Evolutionary conservation across 1,140 invertebrate genomes (phyloP).

Genomic region (Diachasmimorpha longicaudata): DNA sequence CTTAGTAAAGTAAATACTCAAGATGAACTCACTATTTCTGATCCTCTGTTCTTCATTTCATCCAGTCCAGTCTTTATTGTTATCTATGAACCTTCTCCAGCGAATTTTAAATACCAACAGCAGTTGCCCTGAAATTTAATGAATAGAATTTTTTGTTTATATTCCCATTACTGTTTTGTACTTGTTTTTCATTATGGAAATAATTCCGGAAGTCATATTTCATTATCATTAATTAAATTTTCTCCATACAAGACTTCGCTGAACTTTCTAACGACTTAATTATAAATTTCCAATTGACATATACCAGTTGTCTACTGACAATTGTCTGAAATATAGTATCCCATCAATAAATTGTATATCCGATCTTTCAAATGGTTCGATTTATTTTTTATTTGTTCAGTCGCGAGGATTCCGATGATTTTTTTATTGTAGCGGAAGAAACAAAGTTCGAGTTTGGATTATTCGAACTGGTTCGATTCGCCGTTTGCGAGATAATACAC

Average conservation of each 20-base stretch:
- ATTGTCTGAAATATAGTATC: too few species aligned
- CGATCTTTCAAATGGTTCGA: neutral
- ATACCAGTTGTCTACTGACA: too few species aligned
- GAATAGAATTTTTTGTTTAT: too few species aligned
- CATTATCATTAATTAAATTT: neutral
- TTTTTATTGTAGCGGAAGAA: neutral
- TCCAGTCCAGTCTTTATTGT: neutral
- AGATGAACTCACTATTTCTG: neutral
- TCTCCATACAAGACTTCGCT: neutral
- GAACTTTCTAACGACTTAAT: too few species aligned
- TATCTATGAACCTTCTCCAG: too few species aligned
- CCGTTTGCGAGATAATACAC: conserved; percentile 57
- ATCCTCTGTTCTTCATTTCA: neutral
- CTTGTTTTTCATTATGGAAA: too few species aligned
- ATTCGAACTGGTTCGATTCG: conserved; percentile 59
- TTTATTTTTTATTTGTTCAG: neutral
- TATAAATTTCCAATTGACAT: too few species aligned
- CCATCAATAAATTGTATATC: too few species aligned
- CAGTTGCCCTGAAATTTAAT: too few species aligned
- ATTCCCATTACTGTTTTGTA: too few species aligned
- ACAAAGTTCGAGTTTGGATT: conserved; percentile 56
- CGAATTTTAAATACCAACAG: too few species aligned
- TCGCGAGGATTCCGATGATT: neutral
- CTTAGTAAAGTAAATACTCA: conserved; percentile 50
- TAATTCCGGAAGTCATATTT: too few species aligned